phyloP scores from a whole-genome alignment of 2,797 vertebrate species.

The Euthynnus affinis region DNA sequence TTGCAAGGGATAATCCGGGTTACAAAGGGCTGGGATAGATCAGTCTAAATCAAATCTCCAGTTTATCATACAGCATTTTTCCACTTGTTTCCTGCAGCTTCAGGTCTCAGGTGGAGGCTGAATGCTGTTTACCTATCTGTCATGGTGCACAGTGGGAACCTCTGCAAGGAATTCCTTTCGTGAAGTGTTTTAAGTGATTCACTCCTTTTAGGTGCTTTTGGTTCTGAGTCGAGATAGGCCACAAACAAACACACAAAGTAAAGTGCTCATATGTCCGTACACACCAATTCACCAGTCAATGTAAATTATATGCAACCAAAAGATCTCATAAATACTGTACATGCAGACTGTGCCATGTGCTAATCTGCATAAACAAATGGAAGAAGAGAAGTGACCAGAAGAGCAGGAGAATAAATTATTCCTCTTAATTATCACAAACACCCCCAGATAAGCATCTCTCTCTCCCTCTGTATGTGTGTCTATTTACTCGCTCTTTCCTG shows the following conservation, averaged over 20 bases:
- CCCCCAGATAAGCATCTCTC: conserved; percentile 61
- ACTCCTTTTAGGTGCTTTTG: conserved; percentile 19
- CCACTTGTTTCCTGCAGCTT: conserved; percentile 9
- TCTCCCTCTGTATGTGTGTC: conserved; percentile 1
- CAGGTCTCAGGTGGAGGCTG: conserved; percentile 39
- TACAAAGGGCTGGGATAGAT: conserved; percentile 6
- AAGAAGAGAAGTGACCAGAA: conserved; percentile 43
- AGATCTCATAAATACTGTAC: conserved; percentile 8
- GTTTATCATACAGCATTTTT: no score
- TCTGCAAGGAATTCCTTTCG: conserved; percentile 39
- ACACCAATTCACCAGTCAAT: conserved; percentile 11
- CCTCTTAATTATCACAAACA: conserved; percentile 61
- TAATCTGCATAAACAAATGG: conserved; percentile 46
- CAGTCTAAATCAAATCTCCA: conserved; percentile 24
- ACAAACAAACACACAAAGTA: conserved; percentile 25
- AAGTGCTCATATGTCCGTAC: background rate
- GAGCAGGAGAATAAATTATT: conserved; percentile 52
- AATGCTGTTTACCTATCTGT: conserved; percentile 31
- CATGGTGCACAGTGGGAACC: conserved; percentile 43
- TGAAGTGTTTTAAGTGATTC: conserved; percentile 14
- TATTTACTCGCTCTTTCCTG: conserved; percentile 28
- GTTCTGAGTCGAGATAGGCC: background rate
- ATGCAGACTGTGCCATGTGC: conserved; percentile 1
- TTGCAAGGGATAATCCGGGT: conserved; percentile 31
- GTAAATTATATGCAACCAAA: conserved; percentile 19